Evolutionary conservation across 2,113 vertebrate genomes (phyloP), one percentile per base, ranked within the genome.

Genomic region (Corvus moneduloides): DNA sequence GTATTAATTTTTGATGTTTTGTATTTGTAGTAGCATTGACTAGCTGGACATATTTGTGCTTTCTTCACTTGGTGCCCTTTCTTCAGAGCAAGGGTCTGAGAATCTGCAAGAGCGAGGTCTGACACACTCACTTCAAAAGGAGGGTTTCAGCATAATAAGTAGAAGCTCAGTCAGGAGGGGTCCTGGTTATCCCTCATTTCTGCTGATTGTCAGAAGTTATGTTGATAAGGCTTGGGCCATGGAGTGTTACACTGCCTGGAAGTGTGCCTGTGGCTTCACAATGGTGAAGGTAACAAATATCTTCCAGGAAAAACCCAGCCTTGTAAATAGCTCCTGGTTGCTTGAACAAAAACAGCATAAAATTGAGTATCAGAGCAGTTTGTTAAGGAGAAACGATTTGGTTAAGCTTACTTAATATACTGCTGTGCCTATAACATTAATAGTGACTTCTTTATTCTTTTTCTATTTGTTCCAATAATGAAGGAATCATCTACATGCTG

Each of bases 401-500:
- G 33, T 91, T 22, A 51, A 59, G 24, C 2, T 78, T 54, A 12
- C 16, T 51, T 55, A 37, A 30, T 46, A 3, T 6, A 7, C 19
- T 46, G 14, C 13, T 33, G 35, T 62, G 15, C 23, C 56, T 72
- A 6, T 9, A 37, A 13, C 16, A 51, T 69, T 76, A 75, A 84
- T 12, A 7, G 6, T 23, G 7, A 28, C 5, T 20, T 43, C 20
- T 68, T 44, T 21, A 13, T 83, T 39, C 17, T 59, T 63, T 79
- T 76, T 52, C 51, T 52, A 1, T 75, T 79, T 91, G n/a, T 77
- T 75, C 75, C 39, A 4, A 62, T 85, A 72, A 19, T 12, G 28
- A 83, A 99, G 99, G 94, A 94, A 93, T 87, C 98, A 99, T 84
- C 98, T 99, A 7, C 98, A 98, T 78, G 98, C 98, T 14, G 98